Base-by-base conservation (phyloP, 37 sponge, comb jelly and placozoan genomes). In the Axinella damicornis region DNA sequence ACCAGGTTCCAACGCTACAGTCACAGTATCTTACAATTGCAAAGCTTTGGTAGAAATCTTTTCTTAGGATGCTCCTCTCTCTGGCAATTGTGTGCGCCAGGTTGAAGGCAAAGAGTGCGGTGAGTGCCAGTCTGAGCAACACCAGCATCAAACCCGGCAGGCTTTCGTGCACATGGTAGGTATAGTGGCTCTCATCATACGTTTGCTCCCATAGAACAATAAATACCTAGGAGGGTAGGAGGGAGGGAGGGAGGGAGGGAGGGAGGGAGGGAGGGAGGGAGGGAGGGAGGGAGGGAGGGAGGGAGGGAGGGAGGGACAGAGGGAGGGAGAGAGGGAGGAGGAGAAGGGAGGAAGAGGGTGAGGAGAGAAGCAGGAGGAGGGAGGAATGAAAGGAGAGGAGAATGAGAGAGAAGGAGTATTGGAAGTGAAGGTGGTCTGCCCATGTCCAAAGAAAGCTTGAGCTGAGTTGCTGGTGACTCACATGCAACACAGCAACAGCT, bases 131-230 rank as follows among this genome's bases (percentile, higher is more conserved):
- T 53, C 92, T 59, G 52, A 87, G 84, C 31, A 78, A 0, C 39
- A 78, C 80, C 74, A 87, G 41, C 80, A 92, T 58, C 36, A 70
- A 58, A 27, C 88, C 88, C 25, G 88, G 88, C 0, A 73, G 83
- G 21, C 71, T 87, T 63, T 83, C 84, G 40, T 87, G 92, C 18
- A 79, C 27, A 58, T 87, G 88, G 41, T 79, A 92, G 1, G 92
- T 87, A 40, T 90, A 90, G 69, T 90, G 91, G 56, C 82, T 85
- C 77, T 90, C 91, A 28, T 90, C 82, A 46, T 85, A 85, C 0
- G 92, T 70, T 73, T 87, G 88, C 73, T 87, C 92, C 92, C 92
- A 92, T 30, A 87, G 37, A 20, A 92, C 83, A 69, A 92, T 36
- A 5, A 78, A 9, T 38, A 92, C 40, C 85, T 85, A 16, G 1